Percentiles rank a stretch among this genome's conserved stretches.
Evolutionary conservation across 2,113 vertebrate species (phyloP).

Genomic region (Pseudorectes ferrugineus): DNA sequence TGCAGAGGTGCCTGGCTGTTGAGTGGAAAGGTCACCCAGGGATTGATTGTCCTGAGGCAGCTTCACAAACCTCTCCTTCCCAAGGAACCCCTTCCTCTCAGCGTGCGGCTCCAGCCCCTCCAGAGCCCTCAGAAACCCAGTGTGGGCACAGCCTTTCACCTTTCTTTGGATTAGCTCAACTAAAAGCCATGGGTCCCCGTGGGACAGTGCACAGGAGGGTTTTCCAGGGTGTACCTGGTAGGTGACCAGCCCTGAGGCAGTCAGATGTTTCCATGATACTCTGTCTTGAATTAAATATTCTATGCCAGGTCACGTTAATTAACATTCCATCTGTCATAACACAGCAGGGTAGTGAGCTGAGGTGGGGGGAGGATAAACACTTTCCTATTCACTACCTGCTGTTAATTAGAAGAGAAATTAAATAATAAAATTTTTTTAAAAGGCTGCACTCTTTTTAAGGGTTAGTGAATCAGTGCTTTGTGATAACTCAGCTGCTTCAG

Average conservation of each 20-base stretch:
- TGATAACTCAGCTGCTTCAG: neutral
- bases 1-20: neutral
- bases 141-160: neutral
- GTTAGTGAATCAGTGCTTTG: neutral
- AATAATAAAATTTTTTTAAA: neutral
- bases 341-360: conserved; percentile 40
- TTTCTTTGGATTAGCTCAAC: neutral
- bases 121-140: neutral
- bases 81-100: neutral
- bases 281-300: conserved; percentile 52
- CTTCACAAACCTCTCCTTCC: neutral
- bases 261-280: conserved; percentile 9
- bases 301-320: conserved; percentile 56
- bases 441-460: neutral
- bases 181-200: rapidly evolving
- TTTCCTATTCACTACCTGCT: conserved; percentile 64
- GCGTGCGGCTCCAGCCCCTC: rapidly evolving
- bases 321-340: conserved; percentile 67
- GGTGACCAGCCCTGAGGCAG: conserved; percentile 21
- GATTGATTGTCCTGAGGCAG: neutral
- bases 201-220: rapidly evolving
- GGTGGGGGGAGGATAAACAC: conserved; percentile 64
- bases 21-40: neutral
- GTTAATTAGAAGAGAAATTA: conserved; percentile 65
- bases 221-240: neutral